These are phyloP conservation scores for Bombus pyrosoma DNA, from an alignment of 1,140 invertebrate genomes.

Conservation along the genomic window DNA sequence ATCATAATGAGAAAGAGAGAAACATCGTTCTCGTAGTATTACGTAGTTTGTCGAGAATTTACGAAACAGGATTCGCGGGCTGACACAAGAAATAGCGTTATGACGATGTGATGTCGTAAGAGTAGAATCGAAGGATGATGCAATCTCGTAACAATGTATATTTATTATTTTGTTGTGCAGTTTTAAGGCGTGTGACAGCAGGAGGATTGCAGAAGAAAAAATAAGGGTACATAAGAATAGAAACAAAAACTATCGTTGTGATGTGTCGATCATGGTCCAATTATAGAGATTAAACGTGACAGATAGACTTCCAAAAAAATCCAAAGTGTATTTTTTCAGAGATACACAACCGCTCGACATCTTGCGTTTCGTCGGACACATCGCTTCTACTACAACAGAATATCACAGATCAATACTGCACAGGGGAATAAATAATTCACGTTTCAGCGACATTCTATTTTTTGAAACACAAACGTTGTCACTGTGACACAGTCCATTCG, in stretches of 20 bases:
- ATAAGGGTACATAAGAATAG: background rate
- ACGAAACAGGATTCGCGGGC: too few species aligned
- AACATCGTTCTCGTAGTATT: background rate
- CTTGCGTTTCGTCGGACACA: too few species aligned
- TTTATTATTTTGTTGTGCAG: background rate
- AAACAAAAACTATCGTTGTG: background rate
- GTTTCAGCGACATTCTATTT: background rate
- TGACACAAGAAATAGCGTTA: background rate
- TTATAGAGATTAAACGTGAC: too few species aligned
- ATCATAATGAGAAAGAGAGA: background rate
- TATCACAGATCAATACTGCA: background rate
- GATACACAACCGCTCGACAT: too few species aligned
- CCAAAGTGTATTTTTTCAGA: too few species aligned
- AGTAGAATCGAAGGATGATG: background rate
- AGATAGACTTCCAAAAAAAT: too few species aligned
- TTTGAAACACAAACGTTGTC: background rate
- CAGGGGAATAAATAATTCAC: background rate
- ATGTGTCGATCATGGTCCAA: too few species aligned
- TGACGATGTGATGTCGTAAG: too few species aligned
- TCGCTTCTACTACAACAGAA: background rate
- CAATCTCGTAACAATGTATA: background rate
- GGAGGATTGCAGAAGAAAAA: accelerated
- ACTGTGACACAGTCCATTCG: background rate
- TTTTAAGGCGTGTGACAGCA: too few species aligned
- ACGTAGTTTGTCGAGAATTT: background rate